These are phyloP conservation scores for Xiphorhynchus elegans DNA, from an alignment of 2,113 vertebrate genomes.

Conservation along the genomic window DNA sequence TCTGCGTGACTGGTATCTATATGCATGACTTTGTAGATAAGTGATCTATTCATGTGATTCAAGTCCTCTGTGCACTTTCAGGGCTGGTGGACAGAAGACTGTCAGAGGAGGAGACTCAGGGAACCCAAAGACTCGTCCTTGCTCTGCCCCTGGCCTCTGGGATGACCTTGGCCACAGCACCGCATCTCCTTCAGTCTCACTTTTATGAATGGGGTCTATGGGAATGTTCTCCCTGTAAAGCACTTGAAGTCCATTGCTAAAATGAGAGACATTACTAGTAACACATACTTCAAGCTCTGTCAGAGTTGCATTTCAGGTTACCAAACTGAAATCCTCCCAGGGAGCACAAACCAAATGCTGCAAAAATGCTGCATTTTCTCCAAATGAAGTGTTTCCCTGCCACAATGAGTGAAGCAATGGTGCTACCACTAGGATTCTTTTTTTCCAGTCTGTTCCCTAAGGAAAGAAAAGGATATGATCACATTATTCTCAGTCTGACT, in stretches of 20 bases:
- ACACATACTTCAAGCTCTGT: neutral
- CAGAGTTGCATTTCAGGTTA: neutral
- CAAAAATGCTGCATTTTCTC: neutral
- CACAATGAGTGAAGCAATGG: neutral
- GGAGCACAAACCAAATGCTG: neutral
- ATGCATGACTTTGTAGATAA: constrained; percentile 21
- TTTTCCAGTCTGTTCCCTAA: neutral
- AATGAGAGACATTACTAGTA: neutral
- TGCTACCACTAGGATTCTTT: neutral
- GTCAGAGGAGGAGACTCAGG: neutral
- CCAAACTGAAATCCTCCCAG: neutral
- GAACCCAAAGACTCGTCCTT: neutral
- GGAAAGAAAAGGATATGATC: constrained; percentile 2
- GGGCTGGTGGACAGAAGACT: neutral
- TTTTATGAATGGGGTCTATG: neutral
- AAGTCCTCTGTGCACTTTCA: neutral
- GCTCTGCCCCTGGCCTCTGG: neutral
- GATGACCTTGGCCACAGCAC: neutral
- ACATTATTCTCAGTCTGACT: neutral
- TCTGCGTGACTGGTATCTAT: constrained; percentile 38
- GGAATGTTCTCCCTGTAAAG: neutral
- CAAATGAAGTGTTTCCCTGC: neutral
- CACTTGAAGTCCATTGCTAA: neutral
- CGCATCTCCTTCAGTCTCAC: neutral
- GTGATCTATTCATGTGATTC: neutral